phyloP scores from a whole-genome alignment of 1,140 invertebrate species.

The Aphelinus atriplicis region DNA sequence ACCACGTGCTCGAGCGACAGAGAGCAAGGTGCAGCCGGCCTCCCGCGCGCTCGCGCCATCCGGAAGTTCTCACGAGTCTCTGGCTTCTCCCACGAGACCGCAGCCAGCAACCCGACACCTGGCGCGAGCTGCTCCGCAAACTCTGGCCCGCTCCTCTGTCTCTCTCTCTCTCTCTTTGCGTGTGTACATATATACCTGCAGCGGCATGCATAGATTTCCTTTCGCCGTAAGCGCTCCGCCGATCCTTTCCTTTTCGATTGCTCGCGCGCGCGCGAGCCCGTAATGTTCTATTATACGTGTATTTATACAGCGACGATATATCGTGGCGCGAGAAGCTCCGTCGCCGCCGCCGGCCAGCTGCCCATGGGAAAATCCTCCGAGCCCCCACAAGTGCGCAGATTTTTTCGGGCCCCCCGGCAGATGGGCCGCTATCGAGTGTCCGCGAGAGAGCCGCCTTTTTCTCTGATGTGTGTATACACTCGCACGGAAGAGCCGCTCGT shows the following conservation, averaged over 20 bases:
- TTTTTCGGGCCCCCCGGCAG: no score
- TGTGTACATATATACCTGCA: background rate
- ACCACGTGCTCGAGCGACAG: background rate
- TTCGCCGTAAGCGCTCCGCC: conserved; percentile 10
- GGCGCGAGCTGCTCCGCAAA: conserved; percentile 49
- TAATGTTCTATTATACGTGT: no score
- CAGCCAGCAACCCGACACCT: conserved; percentile 63
- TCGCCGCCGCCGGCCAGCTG: no score
- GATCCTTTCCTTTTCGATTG: conserved; percentile 22
- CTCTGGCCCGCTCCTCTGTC: conserved; percentile 6
- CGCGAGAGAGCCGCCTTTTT: no score
- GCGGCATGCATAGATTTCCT: conserved; percentile 16
- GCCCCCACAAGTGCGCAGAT: no score
- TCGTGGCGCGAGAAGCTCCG: no score
- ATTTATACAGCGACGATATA: no score
- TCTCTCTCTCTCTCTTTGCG: background rate
- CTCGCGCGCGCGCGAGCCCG: background rate
- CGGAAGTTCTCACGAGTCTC: conserved; percentile 68
- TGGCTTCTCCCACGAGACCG: conserved; percentile 64
- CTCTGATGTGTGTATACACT: no score
- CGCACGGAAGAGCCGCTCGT: no score
- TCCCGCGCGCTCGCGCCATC: conserved; percentile 55
- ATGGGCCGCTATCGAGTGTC: no score
- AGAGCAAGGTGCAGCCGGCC: conserved; percentile 51
- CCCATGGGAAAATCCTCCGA: no score